Percentiles rank a stretch among this genome's conserved stretches.
phyloP scores from a whole-genome alignment of 2,888 invertebrate genomes.

The Rhagonycha fulva region DNA sequence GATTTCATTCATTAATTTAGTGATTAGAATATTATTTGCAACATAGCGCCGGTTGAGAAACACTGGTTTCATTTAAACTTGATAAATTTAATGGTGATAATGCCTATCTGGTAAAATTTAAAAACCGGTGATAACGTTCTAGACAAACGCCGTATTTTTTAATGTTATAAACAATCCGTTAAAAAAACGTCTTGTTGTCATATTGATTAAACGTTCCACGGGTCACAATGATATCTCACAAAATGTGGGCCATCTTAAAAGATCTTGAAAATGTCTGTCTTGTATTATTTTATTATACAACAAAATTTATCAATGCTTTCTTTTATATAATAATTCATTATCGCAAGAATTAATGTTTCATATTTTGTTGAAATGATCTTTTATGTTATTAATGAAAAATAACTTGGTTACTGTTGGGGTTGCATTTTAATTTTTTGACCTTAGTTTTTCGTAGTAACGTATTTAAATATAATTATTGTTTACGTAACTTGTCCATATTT shows the following conservation, averaged over 20 bases:
- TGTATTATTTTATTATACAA: constrained; percentile 8
- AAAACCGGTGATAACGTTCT: constrained; percentile 7
- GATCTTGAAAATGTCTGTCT: constrained; percentile 18
- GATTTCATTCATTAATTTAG: not conserved
- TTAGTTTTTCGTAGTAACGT: not conserved
- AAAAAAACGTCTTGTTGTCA: constrained; percentile 15
- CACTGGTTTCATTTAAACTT: not conserved
- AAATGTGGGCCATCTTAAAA: constrained; percentile 27
- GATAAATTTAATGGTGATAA: not conserved
- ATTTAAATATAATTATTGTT: not conserved
- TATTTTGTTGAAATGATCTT: not conserved
- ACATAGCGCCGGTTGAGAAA: not conserved
- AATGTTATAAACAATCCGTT: constrained; percentile 12
- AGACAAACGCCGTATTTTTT: constrained; percentile 25
- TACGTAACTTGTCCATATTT: not conserved
- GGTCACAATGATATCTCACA: constrained; percentile 17
- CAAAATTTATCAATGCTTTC: not conserved
- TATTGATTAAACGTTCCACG: constrained; percentile 17
- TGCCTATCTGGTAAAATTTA: not conserved
- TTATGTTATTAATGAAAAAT: not conserved
- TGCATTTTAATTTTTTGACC: not conserved
- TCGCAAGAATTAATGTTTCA: not conserved
- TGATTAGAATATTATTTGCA: not conserved
- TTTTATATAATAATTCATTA: not conserved
- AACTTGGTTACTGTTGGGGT: not conserved